Base-by-base conservation (phyloP, 2,888 invertebrate species). In the Spisula solida region DNA sequence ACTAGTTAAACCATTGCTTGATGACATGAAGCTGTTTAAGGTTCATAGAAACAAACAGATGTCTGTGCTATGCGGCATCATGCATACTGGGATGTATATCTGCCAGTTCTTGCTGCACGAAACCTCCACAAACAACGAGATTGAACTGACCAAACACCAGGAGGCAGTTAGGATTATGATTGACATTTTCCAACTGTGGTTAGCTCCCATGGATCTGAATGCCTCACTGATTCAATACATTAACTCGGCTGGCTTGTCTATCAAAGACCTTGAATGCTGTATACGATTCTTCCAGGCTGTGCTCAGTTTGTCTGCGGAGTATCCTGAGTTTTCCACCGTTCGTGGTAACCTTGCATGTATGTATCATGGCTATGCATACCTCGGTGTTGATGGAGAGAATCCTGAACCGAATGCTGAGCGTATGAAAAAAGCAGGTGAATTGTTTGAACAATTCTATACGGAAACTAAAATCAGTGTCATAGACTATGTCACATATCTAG, bases 1-100 rank as follows among this genome's bases (percentile, higher is more conserved):
- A n/a, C 25, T 90, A 12, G 41, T 88, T 14, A 82, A 87, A 66
- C 87, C 88, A n/a, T 82, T 90, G 12, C 47, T 90, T 8, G 88
- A 79, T 16, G 90, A 90, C 56, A 85, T 85, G 70, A 66, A 82
- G 6, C 55, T 70, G 18, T 90, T 90, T 25, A 85, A 86, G 31
- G 60, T 25, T 14, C 88, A 90, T 48, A 79, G 75, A 75, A 78
- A 90, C 55, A 85, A 85, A 31, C 51, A 85, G 10, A 82, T 31
- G 18, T 85, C 90, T 14, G 56, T 90, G 5, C 55, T 84, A 60
- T 31, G 56, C 5, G 88, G 85, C 0, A 80, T 88, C 16, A 31
- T 87, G n/a, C 70, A 70, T n/a, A 85, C 85, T 0, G 82, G 85
- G 5, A 85, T 80, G n/a, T 88, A 79, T 78, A 82, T 88, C n/a